Evolutionary conservation across 2,888 invertebrate genomes (phyloP), one percentile per base, ranked within the genome.

Genomic region (Eilema sororculum): DNA sequence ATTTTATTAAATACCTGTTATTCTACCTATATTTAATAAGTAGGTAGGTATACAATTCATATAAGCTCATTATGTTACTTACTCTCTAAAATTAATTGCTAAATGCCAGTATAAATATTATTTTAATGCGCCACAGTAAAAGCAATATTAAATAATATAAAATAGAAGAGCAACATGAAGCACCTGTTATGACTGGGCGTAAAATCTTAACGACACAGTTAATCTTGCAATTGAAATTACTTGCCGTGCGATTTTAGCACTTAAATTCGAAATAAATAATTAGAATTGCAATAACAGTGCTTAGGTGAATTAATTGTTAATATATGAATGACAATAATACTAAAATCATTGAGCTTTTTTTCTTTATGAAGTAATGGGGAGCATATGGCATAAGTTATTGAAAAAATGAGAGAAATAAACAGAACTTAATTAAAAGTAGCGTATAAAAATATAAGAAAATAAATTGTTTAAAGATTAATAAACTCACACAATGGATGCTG

Each of bases 141-240:
- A 60, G 28, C 56, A 59, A 56, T 60, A 63, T 41, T 64, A 33
- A 67, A 59, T 66, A 71, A 71, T 56, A 67, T 69, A 63, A 60
- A 62, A 68, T 58, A 75, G 65, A 59, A 56, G 22, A 46, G 59
- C n/a, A 70, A 59, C 20, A 69, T 37, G 28, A 62, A 65, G 56
- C 69, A 67, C 58, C 41, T 28, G 30, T 65, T 69, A 52, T 65
- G 63, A 64, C 28, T 22, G 24, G 57, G 16, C 71, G 61, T 70
- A 60, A 71, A 78, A 74, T 71, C 46, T 71, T 68, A 75, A 71
- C 67, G 67, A 71, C 66, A 67, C 66, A 25, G 58, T 73, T 66
- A 79, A 76, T 76, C 57, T 67, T 69, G 68, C n/a, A 33, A 58
- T 77, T 33, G 57, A 67, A 78, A 72, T 67, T 65, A 72, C 58